Conservation (phyloP, 92 coral and sea anemone species). For the Plumapathes pennacea region DNA sequence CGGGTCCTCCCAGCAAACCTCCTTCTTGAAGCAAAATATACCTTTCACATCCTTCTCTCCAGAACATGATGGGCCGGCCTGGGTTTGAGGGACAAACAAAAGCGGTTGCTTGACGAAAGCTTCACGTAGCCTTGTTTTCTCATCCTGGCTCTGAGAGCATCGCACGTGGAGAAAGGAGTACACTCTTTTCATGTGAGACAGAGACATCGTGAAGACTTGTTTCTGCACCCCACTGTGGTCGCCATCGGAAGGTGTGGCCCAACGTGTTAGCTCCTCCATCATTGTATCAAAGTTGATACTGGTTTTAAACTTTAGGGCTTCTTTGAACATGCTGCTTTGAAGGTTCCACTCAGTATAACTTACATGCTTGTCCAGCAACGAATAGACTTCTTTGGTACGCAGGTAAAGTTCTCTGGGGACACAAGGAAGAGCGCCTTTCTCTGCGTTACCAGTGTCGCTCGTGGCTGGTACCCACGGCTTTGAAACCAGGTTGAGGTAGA, state of each 20-base stretch:
- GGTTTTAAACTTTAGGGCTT: slow-evolving; percentile 46
- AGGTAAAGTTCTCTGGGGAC: slow-evolving; percentile 54
- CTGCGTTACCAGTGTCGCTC: not conserved
- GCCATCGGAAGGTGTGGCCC: slow-evolving; percentile 45
- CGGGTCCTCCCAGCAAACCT: slow-evolving; percentile 88
- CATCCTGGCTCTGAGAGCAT: slow-evolving; percentile 7
- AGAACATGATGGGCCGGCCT: not conserved
- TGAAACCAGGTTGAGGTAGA: slow-evolving; percentile 49
- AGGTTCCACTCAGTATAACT: slow-evolving; percentile 43
- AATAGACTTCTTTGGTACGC: slow-evolving; percentile 7
- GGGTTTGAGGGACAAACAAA: slow-evolving; percentile 58
- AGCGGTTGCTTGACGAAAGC: slow-evolving; percentile 58
- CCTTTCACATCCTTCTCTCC: slow-evolving; percentile 8
- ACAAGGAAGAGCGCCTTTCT: not conserved
- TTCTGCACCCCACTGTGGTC: slow-evolving; percentile 5
- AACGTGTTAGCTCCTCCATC: slow-evolving; percentile 48
- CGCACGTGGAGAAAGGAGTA: slow-evolving; percentile 43
- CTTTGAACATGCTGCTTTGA: slow-evolving; percentile 35
- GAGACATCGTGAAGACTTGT: slow-evolving; percentile 49
- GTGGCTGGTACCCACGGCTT: slow-evolving; percentile 63
- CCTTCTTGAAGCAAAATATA: slow-evolving; percentile 54
- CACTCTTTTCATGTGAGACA: slow-evolving; percentile 70
- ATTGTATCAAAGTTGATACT: slow-evolving; percentile 50
- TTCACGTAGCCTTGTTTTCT: slow-evolving; percentile 23
- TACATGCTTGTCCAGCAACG: slow-evolving; percentile 58